Evolutionary conservation across 2,888 invertebrate genomes (phyloP), one percentile per base, ranked within the genome.

Genomic region (Sphaerophoria taeniata): DNA sequence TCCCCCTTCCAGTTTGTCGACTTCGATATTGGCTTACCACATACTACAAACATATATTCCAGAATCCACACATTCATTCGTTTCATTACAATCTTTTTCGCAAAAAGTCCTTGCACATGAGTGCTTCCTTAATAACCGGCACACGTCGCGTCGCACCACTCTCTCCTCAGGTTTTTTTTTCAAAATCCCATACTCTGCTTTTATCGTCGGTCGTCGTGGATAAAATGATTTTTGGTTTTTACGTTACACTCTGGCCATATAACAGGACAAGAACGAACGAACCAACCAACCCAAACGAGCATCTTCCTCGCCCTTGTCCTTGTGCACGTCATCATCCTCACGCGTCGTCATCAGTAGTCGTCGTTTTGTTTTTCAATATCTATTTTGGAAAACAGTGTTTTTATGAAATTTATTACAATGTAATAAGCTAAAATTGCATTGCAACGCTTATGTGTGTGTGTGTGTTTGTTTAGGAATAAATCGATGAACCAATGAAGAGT

Each of bases 121-220:
- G 85, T 81, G 81, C 81, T 77, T 58, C 73, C 73, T 73, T 85
- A 81, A 85, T 85, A 85, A 85, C 85, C 76, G 85, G 47, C 81
- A 85, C 85, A 85, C 80, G 84, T 80, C 79, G 72, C 16, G 55
- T 43, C 71, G 33, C 70, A 36, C 33, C 53, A 65, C 67, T 36
- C 47, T 60, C 67, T 43, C 36, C 7, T 7, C 7, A 7, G 70
- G 69, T n/a, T n/a, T 61, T 75, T 84, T 65, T 55, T 71, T 60
- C 58, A 45, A 58, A 72, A 67, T 67, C 53, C 47, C 56, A 53
- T 49, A 12, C 16, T 5, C 49, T 4, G 49, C 36, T 24, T 14
- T 36, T 12, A 36, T 6, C 33, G 9, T 34, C n/a, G 11, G 14
- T 69, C 24, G 39, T n/a, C n/a, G n/a, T n/a, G n/a, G n/a, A n/a